Evolutionary conservation across 2,113 vertebrate genomes (phyloP).

Genomic region (Sitta europaea): DNA sequence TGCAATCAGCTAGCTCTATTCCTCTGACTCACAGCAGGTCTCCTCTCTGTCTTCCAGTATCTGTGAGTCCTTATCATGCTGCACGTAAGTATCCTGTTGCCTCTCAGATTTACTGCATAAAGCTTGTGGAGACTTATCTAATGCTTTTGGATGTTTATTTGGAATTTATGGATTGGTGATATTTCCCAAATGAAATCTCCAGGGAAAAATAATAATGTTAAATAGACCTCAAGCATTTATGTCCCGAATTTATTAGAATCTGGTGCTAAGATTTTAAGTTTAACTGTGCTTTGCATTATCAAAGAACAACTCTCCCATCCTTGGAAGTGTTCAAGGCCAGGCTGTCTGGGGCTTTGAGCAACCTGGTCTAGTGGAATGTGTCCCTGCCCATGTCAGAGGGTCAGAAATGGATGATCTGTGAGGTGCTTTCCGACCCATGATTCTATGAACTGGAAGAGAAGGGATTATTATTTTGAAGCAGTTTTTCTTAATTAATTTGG

Average conservation of each 20-base stretch:
- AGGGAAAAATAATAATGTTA: background rate
- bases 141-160: background rate
- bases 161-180: background rate
- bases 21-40: background rate
- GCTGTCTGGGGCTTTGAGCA: background rate
- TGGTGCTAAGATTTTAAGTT: background rate
- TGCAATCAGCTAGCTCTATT: background rate
- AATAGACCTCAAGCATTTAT: background rate
- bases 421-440: background rate
- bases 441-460: background rate
- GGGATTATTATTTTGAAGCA: background rate
- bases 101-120: background rate
- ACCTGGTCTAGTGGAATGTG: background rate
- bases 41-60: background rate
- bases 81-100: background rate
- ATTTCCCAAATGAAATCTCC: background rate
- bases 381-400: background rate
- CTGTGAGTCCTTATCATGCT: background rate
- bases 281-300: background rate
- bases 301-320: background rate
- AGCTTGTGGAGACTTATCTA: background rate
- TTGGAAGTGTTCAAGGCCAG: background rate
- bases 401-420: background rate
- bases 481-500: constrained; percentile 7
- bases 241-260: background rate